Conservation (phyloP, 2,888 invertebrate genomes). For the Thera obeliscata region DNA sequence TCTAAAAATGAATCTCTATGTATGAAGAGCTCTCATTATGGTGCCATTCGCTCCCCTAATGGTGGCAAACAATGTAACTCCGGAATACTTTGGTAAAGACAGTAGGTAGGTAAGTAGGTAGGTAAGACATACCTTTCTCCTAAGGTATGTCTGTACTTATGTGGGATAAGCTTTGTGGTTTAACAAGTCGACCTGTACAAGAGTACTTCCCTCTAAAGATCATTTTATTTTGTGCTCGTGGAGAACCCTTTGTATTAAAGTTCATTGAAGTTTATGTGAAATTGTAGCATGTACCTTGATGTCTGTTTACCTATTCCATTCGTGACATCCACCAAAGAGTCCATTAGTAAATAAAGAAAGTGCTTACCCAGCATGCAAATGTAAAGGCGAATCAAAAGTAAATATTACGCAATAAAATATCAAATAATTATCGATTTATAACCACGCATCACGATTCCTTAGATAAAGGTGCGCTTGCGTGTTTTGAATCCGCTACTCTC, state of each 20-base stretch:
- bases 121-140: too few species aligned
- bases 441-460: constrained; percentile 16
- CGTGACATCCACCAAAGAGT: too few species aligned
- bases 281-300: too few species aligned
- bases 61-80: constrained; percentile 58
- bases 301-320: too few species aligned
- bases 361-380: neutral
- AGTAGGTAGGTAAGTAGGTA: too few species aligned
- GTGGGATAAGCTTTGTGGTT: neutral
- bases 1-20: neutral
- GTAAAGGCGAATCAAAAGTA: constrained; percentile 22
- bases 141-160: neutral
- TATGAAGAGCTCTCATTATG: constrained; percentile 51
- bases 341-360: too few species aligned
- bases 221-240: too few species aligned
- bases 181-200: constrained; percentile 8
- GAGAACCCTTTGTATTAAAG: too few species aligned
- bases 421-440: constrained; percentile 24
- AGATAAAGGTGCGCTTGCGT: constrained; percentile 26
- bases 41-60: constrained; percentile 66
- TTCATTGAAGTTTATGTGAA: too few species aligned
- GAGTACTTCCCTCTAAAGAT: too few species aligned
- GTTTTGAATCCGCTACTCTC: constrained; percentile 50
- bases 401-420: constrained; percentile 18
- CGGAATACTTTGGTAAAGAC: neutral